phyloP scores from a whole-genome alignment of 2,888 invertebrate genomes.

The Emmelina monodactyla region DNA sequence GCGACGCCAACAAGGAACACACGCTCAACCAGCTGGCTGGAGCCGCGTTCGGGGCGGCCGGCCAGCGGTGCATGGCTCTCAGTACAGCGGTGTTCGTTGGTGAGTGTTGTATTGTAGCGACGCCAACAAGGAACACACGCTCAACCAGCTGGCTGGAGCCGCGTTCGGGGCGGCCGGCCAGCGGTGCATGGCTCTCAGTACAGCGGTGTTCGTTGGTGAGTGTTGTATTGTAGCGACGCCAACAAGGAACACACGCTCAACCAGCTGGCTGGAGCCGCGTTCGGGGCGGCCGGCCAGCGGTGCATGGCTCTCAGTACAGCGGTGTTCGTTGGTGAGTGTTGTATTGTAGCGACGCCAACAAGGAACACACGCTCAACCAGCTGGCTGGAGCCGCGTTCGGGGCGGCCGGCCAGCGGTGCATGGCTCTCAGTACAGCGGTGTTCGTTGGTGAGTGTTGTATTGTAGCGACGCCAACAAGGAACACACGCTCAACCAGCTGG shows the following conservation, averaged over 20 bases:
- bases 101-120: constrained; percentile 95
- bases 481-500: constrained; percentile 89
- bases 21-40: constrained; percentile 91
- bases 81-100: constrained; percentile 94
- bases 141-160: constrained; percentile 92
- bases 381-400: constrained; percentile 95
- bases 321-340: constrained; percentile 83
- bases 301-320: constrained; percentile 99
- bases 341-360: constrained; percentile 99
- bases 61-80: constrained; percentile 99
- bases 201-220: constrained; percentile 86
- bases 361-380: constrained; percentile 94
- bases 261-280: constrained; percentile 92
- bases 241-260: constrained; percentile 96
- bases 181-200: constrained; percentile 98
- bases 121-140: constrained; percentile 95
- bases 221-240: constrained; percentile 98
- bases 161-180: constrained; percentile 99
- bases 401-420: constrained; percentile 98
- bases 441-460: constrained; percentile 84
- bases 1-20: constrained; percentile 97
- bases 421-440: constrained; percentile 96
- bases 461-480: constrained; percentile 99
- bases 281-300: constrained; percentile 98
- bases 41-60: constrained; percentile 98